Evolutionary conservation across 92 coral and sea anemone species (phyloP).

Genomic region (Isaurus tuberculatus): DNA sequence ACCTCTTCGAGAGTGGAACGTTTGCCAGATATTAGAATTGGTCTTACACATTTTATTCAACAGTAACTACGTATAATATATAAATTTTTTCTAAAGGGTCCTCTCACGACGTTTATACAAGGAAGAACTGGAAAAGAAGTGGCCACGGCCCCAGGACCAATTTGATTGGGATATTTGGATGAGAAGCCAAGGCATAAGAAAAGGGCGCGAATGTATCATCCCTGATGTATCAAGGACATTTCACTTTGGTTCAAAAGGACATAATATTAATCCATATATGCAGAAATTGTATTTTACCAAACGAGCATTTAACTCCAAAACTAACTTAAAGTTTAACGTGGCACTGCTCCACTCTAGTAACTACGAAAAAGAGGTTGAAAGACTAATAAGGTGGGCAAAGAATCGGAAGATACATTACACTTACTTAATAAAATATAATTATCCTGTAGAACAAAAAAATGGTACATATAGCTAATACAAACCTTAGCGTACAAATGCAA

Average conservation of each 20-base stretch:
- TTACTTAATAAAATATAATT: background rate
- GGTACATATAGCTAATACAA: background rate
- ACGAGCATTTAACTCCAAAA: conserved; percentile 72
- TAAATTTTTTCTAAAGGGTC: conserved; percentile 58
- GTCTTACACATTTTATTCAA: background rate
- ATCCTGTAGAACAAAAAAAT: background rate
- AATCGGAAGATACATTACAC: background rate
- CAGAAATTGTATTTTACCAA: conserved; percentile 65
- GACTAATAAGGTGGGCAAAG: conserved; percentile 60
- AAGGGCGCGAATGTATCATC: conserved; percentile 82
- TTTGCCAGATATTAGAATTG: no score
- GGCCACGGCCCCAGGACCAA: conserved; percentile 75
- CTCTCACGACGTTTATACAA: conserved; percentile 76
- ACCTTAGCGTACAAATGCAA: no score
- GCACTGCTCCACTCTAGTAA: conserved; percentile 62
- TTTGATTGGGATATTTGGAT: conserved; percentile 92
- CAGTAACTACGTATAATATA: background rate
- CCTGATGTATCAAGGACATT: conserved; percentile 87
- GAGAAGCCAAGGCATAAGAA: conserved; percentile 50
- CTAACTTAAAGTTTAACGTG: conserved; percentile 65
- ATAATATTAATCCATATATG: conserved; percentile 72
- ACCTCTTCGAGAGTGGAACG: no score
- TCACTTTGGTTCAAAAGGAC: conserved; percentile 90
- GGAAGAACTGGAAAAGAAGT: conserved; percentile 71
- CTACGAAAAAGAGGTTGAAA: conserved; percentile 72